phyloP scores from a whole-genome alignment of 1,140 invertebrate genomes.

The Drosophila yakuba region DNA sequence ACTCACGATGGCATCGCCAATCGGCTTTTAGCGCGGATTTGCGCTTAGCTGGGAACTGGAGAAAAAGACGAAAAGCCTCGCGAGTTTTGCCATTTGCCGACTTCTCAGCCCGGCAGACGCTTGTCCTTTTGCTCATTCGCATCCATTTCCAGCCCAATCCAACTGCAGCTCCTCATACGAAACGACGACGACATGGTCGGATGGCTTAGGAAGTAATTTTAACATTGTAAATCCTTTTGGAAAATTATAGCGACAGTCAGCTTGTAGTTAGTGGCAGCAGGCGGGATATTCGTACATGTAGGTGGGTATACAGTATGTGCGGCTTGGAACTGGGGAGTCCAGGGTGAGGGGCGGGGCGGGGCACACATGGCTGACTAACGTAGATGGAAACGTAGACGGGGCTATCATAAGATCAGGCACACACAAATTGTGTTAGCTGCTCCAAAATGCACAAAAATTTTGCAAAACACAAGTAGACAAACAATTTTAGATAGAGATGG shows the following conservation, averaged over 20 bases:
- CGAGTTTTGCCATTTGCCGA: conserved; percentile 40
- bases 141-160: conserved; percentile 2
- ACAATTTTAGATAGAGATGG: conserved; percentile 36
- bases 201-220: conserved; percentile 82
- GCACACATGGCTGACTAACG: conserved; percentile 32
- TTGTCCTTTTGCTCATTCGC: background rate
- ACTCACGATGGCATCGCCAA: conserved; percentile 17
- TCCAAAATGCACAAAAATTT: conserved; percentile 64
- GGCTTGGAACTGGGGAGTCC: background rate
- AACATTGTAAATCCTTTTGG: conserved; percentile 81
- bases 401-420: conserved; percentile 76
- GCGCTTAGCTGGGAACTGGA: conserved; percentile 63
- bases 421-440: conserved; percentile 72
- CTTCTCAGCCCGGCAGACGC: conserved; percentile 8
- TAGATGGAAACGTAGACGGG: conserved; percentile 39
- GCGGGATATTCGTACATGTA: conserved; percentile 5
- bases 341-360: conserved; percentile 14
- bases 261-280: conserved; percentile 78
- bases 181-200: conserved; percentile 71
- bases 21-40: conserved; percentile 65
- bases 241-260: conserved; percentile 82
- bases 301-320: background rate
- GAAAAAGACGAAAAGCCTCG: conserved; percentile 43
- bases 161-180: conserved; percentile 36
- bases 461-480: conserved; percentile 39